Conservation (phyloP, 1,140 invertebrate genomes). For the Cataglyphis hispanica region DNA sequence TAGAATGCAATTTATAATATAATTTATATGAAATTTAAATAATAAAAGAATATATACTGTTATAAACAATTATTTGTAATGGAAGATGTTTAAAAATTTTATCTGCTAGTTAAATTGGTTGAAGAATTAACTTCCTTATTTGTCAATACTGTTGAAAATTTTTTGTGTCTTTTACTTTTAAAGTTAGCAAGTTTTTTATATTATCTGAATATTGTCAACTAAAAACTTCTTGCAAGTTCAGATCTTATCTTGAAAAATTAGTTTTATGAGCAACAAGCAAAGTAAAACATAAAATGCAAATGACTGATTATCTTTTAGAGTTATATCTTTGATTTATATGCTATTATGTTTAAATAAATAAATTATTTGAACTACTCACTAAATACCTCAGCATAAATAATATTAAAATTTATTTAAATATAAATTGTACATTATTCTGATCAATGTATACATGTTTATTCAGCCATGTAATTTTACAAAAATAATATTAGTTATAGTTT, state of each 20-base stretch:
- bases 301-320: neutral
- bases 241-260: neutral
- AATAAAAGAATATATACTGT: neutral
- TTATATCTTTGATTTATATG: too few relatives aligned
- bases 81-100: neutral
- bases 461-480: neutral
- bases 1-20: neutral
- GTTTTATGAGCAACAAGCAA: neutral
- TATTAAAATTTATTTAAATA: neutral
- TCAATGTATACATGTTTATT: neutral
- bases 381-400: neutral
- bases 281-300: neutral
- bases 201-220: neutral
- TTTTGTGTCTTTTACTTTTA: neutral
- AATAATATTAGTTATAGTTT: constrained; percentile 17
- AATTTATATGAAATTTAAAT: neutral
- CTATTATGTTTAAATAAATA: neutral
- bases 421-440: constrained; percentile 1
- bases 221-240: neutral
- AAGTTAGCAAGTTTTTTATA: neutral
- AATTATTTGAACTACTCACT: constrained; percentile 38
- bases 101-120: neutral
- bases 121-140: neutral
- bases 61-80: neutral
- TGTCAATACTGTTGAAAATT: neutral